Conservation (phyloP, 2,113 vertebrate genomes). For the Oreotrochilus melanogaster region DNA sequence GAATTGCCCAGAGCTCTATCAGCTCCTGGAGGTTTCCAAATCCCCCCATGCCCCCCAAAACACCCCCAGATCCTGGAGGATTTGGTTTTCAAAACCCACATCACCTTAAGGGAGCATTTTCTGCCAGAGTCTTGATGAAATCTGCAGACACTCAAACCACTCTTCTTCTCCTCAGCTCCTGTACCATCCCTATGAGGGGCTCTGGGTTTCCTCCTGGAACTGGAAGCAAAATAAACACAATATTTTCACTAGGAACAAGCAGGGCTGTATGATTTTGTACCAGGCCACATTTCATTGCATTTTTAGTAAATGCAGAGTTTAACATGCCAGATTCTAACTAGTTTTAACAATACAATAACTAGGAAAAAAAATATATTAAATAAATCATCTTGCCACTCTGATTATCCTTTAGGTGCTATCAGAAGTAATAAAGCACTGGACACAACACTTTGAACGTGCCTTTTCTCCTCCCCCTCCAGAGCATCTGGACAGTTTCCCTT, state of each 20-base stretch:
- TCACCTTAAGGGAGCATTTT: rapidly evolving
- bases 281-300: neutral
- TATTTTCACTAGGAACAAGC: neutral
- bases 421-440: neutral
- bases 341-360: neutral
- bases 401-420: neutral
- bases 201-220: rapidly evolving
- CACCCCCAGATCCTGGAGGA: rapidly evolving
- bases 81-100: rapidly evolving
- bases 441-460: neutral
- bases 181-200: neutral
- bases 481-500: neutral
- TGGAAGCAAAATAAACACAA: rapidly evolving
- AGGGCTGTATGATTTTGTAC: neutral
- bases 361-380: neutral
- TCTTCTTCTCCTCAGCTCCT: rapidly evolving
- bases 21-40: neutral
- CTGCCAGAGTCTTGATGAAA: rapidly evolving
- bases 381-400: neutral
- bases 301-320: neutral
- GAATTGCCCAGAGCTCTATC: neutral
- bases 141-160: rapidly evolving
- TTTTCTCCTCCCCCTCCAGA: neutral
- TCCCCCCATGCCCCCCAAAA: neutral
- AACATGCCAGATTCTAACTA: neutral